Conservation (phyloP, 37 sponge, comb jelly and placozoan genomes). For the Tethya wilhelma region DNA sequence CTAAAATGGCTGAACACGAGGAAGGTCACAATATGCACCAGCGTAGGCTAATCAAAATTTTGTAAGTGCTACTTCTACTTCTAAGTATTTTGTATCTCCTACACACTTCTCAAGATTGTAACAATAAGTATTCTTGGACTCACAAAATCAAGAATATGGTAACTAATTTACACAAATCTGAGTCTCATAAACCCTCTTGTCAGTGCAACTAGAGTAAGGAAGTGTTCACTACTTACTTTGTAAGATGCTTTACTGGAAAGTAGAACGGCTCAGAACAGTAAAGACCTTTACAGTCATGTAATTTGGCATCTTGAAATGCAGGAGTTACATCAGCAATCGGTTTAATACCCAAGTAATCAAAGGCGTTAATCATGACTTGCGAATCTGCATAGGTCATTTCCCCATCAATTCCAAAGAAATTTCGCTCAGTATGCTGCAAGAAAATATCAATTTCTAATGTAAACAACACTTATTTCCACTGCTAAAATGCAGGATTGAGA, state of each 20-base stretch:
- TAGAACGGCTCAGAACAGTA: slow-evolving; percentile 53
- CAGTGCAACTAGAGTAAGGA: not conserved
- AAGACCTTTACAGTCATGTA: slow-evolving; percentile 25
- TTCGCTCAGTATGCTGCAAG: slow-evolving; percentile 42
- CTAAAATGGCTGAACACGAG: too few species aligned
- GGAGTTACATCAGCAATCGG: slow-evolving; percentile 32
- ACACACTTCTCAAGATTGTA: too few species aligned
- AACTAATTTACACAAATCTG: too few species aligned
- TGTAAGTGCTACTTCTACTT: too few species aligned
- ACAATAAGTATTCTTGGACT: too few species aligned
- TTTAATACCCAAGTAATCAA: slow-evolving; percentile 44
- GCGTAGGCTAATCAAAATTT: too few species aligned
- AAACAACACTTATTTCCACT: not conserved
- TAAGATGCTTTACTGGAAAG: slow-evolving; percentile 38
- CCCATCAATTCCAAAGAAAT: slow-evolving; percentile 16
- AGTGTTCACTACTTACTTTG: slow-evolving; percentile 16
- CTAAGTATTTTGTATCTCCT: too few species aligned
- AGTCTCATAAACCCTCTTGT: not conserved
- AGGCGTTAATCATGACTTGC: slow-evolving; percentile 7
- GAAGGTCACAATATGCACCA: too few species aligned
- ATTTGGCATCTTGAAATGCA: slow-evolving; percentile 20
- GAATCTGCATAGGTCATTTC: slow-evolving; percentile 12
- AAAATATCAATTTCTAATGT: not conserved
- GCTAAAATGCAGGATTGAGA: too few species aligned
- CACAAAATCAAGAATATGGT: too few species aligned